Evolutionary conservation across 1,140 invertebrate genomes (phyloP), one percentile per base, ranked within the genome.

Genomic region (Nomia melanderi): DNA sequence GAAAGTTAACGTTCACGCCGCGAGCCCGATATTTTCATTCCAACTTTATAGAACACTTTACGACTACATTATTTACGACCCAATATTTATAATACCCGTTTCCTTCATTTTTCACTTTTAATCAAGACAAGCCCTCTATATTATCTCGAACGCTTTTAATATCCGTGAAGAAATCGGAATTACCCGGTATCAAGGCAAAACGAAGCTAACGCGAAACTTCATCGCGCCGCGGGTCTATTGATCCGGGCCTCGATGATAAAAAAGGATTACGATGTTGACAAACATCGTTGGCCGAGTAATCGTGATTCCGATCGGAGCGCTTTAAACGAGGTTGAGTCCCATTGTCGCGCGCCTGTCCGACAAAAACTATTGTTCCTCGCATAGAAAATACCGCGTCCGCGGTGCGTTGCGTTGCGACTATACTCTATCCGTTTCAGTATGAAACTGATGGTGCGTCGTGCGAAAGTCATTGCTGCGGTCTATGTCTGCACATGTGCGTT

Each of bases 321-420:
- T 47, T 47, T 47, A 47, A 47, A 50, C 47, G 2, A 2, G 41
- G 41, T 14, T 1, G 1, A 17, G 17, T n/a, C 41, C 4, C 14
- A 5, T 44, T 14, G 12, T 41, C 14, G 14, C 41, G 41, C 74
- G 79, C 27, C 59, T 83, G 17, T 78, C 60, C 44, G 41, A 47
- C 59, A 7, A 25, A 76, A 81, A 83, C 70, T 69, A 69, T 66
- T 53, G 66, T 56, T 50, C 8, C 36, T 2, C 33, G 36, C 20
- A n/a, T 25, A 1, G 25, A 74, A 50, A 67, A 76, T 50, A 69
- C 57, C 50, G 50, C 17, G 3, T 6, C 17, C 1, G 29, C 59
- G 20, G 1, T 65, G 62, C 54, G 11, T 9, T n/a, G n/a, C 14
- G 53, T 67, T 62, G 56, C 25, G 11, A 44, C 33, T 31, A 31